Percentiles rank a stretch among this genome's conserved stretches.
These are phyloP conservation scores for Andrena minutula DNA, from an alignment of 2,888 invertebrate species.

Conservation along the genomic window DNA sequence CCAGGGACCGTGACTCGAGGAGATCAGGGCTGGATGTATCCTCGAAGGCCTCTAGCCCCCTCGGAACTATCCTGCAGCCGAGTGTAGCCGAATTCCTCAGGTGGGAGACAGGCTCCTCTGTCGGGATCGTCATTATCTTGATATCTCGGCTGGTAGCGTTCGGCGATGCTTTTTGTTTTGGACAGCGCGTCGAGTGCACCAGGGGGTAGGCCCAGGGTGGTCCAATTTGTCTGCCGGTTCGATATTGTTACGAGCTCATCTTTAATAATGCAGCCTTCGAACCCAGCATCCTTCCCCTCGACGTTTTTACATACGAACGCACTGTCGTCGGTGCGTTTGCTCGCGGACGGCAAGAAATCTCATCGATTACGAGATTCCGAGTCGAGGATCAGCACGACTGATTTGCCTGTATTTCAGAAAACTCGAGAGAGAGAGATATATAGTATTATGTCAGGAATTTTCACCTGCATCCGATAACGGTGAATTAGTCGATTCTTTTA, in stretches of 20 bases:
- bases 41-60: slow-evolving; percentile 22
- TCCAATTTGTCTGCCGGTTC: slow-evolving; percentile 84
- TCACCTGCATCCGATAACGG: background rate
- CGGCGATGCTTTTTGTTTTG: slow-evolving; percentile 72
- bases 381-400: background rate
- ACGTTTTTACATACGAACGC: slow-evolving; percentile 41
- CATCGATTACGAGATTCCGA: background rate
- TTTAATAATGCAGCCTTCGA: slow-evolving; percentile 79
- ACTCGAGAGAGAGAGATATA: background rate
- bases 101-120: slow-evolving; percentile 56
- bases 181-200: slow-evolving; percentile 73
- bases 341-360: slow-evolving; percentile 20
- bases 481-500: slow-evolving; percentile 16
- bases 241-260: slow-evolving; percentile 84
- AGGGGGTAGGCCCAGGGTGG: slow-evolving; percentile 82
- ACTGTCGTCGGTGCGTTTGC: slow-evolving; percentile 35
- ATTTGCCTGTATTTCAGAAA: background rate
- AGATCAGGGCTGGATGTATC: slow-evolving; percentile 7
- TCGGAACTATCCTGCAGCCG: slow-evolving; percentile 51
- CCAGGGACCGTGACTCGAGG: background rate
- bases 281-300: slow-evolving; percentile 43
- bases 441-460: background rate
- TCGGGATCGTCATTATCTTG: slow-evolving; percentile 72
- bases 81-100: slow-evolving; percentile 68
- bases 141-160: slow-evolving; percentile 75